A percentile compares a stretch with the other conserved stretches of the same genome.
phyloP scores from a whole-genome alignment of 1,140 invertebrate species.

The Pogonomyrmex californicus region DNA sequence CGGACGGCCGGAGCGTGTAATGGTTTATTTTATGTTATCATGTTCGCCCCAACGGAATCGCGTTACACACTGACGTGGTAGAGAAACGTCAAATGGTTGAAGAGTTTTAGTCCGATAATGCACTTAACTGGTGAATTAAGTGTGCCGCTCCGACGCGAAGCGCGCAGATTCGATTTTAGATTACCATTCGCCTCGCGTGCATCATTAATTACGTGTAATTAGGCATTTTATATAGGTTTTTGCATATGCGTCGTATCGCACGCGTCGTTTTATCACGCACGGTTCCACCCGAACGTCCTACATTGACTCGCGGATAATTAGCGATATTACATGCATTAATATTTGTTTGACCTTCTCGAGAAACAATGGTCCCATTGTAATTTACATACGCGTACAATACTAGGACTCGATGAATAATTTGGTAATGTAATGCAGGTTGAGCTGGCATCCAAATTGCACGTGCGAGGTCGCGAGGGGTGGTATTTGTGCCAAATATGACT shows the following conservation, averaged over 20 bases:
- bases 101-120: constrained; percentile 24
- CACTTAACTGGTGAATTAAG: background rate
- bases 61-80: background rate
- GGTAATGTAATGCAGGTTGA: constrained; percentile 4
- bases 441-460: background rate
- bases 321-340: constrained; percentile 37
- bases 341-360: constrained; percentile 39
- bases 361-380: constrained; percentile 44
- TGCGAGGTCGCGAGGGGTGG: background rate
- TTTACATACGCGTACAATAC: constrained; percentile 33
- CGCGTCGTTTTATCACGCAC: background rate
- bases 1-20: background rate
- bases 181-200: background rate
- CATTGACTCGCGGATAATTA: constrained; percentile 32
- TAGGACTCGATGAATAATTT: constrained; percentile 44
- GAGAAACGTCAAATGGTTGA: background rate
- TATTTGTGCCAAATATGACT: constrained; percentile 17
- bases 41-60: background rate
- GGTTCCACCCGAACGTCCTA: background rate
- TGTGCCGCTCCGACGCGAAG: background rate
- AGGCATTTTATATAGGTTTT: constrained; percentile 1
- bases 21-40: background rate
- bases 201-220: constrained; percentile 39
- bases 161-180: constrained; percentile 22
- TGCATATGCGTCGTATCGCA: background rate